These are phyloP conservation scores for Heterodera schachtii DNA, from an alignment of 1,140 invertebrate species.

Conservation along the genomic window DNA sequence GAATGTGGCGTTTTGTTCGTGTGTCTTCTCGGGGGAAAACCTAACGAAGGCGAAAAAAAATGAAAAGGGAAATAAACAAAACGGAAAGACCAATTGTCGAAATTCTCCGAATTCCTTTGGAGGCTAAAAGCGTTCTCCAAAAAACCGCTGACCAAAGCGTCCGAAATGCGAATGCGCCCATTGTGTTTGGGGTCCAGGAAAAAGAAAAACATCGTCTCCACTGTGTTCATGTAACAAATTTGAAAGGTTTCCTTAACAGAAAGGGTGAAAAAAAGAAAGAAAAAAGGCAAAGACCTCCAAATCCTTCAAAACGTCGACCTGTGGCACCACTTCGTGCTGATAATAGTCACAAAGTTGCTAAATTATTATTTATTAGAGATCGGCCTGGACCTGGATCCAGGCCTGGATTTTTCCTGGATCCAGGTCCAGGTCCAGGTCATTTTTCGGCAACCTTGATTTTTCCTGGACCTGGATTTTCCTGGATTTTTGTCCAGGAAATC, in stretches of 20 bases:
- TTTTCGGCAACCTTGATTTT: too few relatives aligned
- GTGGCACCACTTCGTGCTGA: constrained; percentile 19
- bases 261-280: background rate
- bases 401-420: too few relatives aligned
- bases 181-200: constrained; percentile 40
- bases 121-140: constrained; percentile 36
- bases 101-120: constrained; percentile 29
- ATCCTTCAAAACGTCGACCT: constrained; percentile 27
- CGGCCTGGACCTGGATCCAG: too few relatives aligned
- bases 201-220: constrained; percentile 43
- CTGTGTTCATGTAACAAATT: constrained; percentile 31
- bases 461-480: too few relatives aligned
- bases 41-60: constrained; percentile 22
- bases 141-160: constrained; percentile 41
- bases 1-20: constrained; percentile 38
- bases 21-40: constrained; percentile 43
- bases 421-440: too few relatives aligned
- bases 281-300: constrained; percentile 19
- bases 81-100: constrained; percentile 34
- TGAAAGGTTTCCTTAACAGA: constrained; percentile 31
- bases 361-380: background rate
- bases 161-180: constrained; percentile 36
- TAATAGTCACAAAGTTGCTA: constrained; percentile 34
- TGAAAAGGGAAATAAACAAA: background rate
- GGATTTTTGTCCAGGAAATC: background rate